Conservation (phyloP, 2,888 invertebrate species). For the Myopa testacea region DNA sequence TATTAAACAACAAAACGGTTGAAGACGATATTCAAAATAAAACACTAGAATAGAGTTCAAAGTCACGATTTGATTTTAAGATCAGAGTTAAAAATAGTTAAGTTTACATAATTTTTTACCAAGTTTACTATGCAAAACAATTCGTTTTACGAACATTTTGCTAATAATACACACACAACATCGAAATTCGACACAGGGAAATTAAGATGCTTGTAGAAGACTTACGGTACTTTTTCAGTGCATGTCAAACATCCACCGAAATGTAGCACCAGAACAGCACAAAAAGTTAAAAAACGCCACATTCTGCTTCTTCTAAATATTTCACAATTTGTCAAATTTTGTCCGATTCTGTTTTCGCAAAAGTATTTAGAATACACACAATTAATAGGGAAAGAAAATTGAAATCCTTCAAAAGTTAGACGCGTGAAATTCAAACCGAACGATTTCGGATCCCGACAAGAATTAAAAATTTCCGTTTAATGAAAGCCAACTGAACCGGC, state of each 20-base stretch:
- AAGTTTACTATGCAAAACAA: too few relatives aligned
- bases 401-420: not conserved
- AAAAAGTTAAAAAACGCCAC: slow-evolving; percentile 41
- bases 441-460: slow-evolving; percentile 46
- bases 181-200: too few relatives aligned
- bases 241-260: slow-evolving; percentile 50
- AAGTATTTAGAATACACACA: too few relatives aligned
- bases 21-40: too few relatives aligned
- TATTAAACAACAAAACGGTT: too few relatives aligned
- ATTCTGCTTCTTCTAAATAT: slow-evolving; percentile 33
- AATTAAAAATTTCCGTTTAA: slow-evolving; percentile 48
- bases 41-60: too few relatives aligned
- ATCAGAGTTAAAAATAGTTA: too few relatives aligned
- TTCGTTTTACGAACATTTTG: too few relatives aligned
- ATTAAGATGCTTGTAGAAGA: slow-evolving; percentile 10
- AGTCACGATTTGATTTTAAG: too few relatives aligned
- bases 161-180: too few relatives aligned
- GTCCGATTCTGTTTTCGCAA: too few relatives aligned
- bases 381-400: not conserved
- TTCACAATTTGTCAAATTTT: not conserved
- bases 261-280: slow-evolving; percentile 38
- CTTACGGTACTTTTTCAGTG: slow-evolving; percentile 61
- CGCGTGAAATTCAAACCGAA: slow-evolving; percentile 40
- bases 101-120: too few relatives aligned
- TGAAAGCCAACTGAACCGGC: not conserved